Base-by-base conservation (phyloP, 2,797 vertebrate genomes). In the Psittacula echo region DNA sequence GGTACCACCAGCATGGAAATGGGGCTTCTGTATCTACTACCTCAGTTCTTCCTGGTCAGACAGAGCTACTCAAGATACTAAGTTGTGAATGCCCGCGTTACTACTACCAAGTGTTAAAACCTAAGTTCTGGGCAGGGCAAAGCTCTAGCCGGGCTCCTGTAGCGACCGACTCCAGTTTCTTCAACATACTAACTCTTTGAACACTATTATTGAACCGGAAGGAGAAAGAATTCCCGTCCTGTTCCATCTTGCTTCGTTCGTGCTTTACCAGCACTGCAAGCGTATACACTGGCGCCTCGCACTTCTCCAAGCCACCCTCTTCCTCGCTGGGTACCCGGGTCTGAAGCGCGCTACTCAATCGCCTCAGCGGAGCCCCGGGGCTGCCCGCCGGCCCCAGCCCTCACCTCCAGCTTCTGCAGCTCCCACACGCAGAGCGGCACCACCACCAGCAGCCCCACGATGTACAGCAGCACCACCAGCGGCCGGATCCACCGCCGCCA, bases 401-500 rank as follows among this genome's bases (percentile, higher is more conserved):
- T 98, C 95, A 99, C 99, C 99, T 97, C 97, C 86, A 99, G 98
- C 94, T 98, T 99, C 97, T 99, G 99, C 89, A 99, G 97, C 68
- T 99, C 98, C 99, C 99, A 99, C 41, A 99, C 96, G 97, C 99
- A 99, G 4, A 99, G 83, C 5, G 99, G 99, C 76, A 99, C 96
- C 12, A 98, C 98, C 79, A 99, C 98, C 75, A 99, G 81, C 23
- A 99, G 96, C 82, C 99, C 97, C 93, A 98, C 90, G 42, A 99
- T 97, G 82, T 99, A 99, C 56, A 99, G 84, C 41, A 99, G 85
- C 42, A 99, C 98, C 50, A 99, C 99, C 95, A 99, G 97, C 37
- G 99, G 99, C 75, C 99, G 98, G 81, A 99, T 99, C 99, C 99
- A 99, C 81, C 98, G 98, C 89, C 99, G 99, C 99, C 99, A 99